Percentiles rank a stretch among this genome's conserved stretches.
Conservation (phyloP, 2,113 vertebrate species). For the Vidua macroura region DNA sequence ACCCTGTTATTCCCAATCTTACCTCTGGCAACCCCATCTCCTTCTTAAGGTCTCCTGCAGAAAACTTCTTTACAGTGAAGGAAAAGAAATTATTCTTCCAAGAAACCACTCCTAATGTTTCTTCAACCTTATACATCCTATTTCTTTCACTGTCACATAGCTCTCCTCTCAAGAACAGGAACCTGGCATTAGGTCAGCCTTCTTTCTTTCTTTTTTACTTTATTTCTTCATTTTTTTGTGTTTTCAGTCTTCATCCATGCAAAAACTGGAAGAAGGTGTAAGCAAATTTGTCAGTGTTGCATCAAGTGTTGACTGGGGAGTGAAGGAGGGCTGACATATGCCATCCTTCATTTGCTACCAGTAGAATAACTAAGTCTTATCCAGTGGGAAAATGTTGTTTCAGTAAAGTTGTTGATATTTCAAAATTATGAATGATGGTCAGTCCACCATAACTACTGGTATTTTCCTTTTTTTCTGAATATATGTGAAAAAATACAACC, state of each 20-base stretch:
- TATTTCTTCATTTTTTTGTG: background rate
- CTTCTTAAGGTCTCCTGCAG: background rate
- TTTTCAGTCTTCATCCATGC: background rate
- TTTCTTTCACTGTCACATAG: background rate
- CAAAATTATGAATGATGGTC: background rate
- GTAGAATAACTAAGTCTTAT: background rate
- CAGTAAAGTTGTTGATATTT: background rate
- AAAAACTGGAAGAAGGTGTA: background rate
- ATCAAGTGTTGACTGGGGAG: background rate
- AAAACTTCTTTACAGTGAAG: background rate
- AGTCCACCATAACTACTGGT: background rate
- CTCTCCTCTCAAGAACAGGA: background rate
- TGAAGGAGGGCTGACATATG: background rate
- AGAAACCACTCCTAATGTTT: background rate
- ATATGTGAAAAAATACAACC: background rate
- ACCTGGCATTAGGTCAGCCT: background rate
- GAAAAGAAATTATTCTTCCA: background rate
- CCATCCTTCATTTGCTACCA: background rate
- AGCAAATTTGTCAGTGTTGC: background rate
- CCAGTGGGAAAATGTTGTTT: background rate
- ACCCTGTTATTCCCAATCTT: background rate
- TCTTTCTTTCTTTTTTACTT: background rate
- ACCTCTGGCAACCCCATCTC: background rate
- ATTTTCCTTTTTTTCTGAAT: background rate
- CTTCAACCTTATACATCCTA: background rate